Conservation (phyloP, 2,888 invertebrate species). For the Drosophila kanekoi region DNA sequence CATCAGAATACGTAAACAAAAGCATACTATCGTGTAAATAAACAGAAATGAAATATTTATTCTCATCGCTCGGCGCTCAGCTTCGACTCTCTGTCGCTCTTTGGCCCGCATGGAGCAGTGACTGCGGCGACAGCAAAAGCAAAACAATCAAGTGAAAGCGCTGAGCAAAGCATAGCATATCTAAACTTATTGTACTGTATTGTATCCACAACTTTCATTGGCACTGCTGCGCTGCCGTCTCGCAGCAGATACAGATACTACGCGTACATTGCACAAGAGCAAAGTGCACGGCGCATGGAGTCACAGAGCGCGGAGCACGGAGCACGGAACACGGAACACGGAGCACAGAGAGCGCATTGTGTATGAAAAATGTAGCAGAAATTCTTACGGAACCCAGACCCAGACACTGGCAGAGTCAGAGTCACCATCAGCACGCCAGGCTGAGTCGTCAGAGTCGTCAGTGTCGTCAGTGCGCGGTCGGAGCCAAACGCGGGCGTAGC, state of each 20-base stretch:
- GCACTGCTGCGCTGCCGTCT: constrained; percentile 32
- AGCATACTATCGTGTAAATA: constrained; percentile 64
- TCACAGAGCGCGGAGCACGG: constrained; percentile 35
- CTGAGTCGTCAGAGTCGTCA: constrained; percentile 45
- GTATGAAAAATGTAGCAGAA: constrained; percentile 45
- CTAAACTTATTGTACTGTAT: constrained; percentile 51
- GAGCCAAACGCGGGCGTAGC: constrained; percentile 56
- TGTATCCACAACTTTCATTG: constrained; percentile 72
- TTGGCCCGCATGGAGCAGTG: constrained; percentile 56
- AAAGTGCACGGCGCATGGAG: constrained; percentile 76
- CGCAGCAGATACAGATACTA: constrained; percentile 43
- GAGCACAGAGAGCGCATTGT: constrained; percentile 22
- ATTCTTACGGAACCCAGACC: constrained; percentile 68
- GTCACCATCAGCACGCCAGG: constrained; percentile 51
- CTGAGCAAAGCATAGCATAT: constrained; percentile 44
- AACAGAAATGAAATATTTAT: constrained; percentile 62
- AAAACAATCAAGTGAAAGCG: constrained; percentile 77
- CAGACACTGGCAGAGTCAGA: constrained; percentile 59
- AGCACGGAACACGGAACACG: constrained; percentile 27
- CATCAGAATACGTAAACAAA: constrained; percentile 75
- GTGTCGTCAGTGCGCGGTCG: constrained; percentile 43
- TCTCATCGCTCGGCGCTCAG: constrained; percentile 35
- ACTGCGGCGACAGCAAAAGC: constrained; percentile 35
- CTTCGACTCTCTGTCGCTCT: constrained; percentile 43
- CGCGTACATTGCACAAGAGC: constrained; percentile 59